Conservation (phyloP, 2,113 vertebrate genomes). For the Gadus chalcogrammus region DNA sequence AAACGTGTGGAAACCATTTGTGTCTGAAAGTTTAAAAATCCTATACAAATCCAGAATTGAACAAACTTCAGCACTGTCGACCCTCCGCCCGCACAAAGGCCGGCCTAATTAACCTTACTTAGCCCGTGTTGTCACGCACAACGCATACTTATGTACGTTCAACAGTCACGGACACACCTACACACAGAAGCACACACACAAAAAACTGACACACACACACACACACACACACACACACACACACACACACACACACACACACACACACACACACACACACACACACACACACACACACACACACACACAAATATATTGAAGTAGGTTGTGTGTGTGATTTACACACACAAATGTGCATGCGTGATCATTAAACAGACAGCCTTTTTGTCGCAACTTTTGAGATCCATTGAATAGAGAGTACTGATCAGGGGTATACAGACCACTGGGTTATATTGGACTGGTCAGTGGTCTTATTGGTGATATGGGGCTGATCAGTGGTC, state of each 20-base stretch:
- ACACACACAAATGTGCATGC: too few species aligned
- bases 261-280: not conserved
- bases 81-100: constrained; percentile 32
- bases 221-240: not conserved
- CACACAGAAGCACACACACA: not conserved
- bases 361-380: too few species aligned
- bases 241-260: constrained; percentile 20
- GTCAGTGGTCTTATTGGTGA: too few species aligned
- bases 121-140: constrained; percentile 28
- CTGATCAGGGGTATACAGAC: too few species aligned
- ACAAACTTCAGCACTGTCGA: constrained; percentile 19
- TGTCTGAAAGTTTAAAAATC: constrained; percentile 24
- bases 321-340: too few species aligned
- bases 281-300: constrained; percentile 20
- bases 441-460: too few species aligned
- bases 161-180: not conserved
- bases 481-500: too few species aligned
- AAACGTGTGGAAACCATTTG: constrained; percentile 52
- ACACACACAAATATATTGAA: constrained; percentile 18
- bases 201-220: not conserved
- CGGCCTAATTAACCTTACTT: constrained; percentile 51
- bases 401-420: too few species aligned
- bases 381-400: too few species aligned
- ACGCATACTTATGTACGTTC: constrained; percentile 5
- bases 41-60: constrained; percentile 17